These are phyloP conservation scores for Hetaerina titia DNA, from an alignment of 2,888 invertebrate species.

Conservation along the genomic window DNA sequence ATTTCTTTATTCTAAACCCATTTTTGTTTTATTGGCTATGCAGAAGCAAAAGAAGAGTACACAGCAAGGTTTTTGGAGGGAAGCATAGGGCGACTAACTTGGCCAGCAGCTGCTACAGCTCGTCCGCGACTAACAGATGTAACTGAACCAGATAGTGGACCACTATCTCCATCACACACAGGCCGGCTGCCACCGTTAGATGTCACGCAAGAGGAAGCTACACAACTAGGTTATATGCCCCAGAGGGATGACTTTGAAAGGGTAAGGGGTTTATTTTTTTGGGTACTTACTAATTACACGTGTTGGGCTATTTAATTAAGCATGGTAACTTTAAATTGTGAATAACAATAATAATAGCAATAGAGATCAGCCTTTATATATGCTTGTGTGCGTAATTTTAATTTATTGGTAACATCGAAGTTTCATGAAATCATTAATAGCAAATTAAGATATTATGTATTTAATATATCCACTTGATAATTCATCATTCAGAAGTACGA, in stretches of 20 bases:
- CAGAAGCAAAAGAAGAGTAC: constrained; percentile 95
- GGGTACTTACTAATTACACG: background rate
- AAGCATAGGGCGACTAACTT: constrained; percentile 92
- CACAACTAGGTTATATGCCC: constrained; percentile 95
- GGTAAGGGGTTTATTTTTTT: constrained; percentile 77
- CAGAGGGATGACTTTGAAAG: constrained; percentile 97
- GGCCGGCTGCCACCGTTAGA: constrained; percentile 86
- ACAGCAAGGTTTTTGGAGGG: constrained; percentile 93
- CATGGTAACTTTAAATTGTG: too few species aligned
- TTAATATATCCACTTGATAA: too few species aligned
- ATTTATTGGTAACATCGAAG: too few species aligned
- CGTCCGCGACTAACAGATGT: constrained; percentile 87
- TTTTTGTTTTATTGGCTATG: constrained; percentile 73
- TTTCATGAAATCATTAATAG: too few species aligned
- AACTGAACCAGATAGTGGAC: constrained; percentile 87
- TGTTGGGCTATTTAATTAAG: background rate
- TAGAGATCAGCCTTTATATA: too few species aligned
- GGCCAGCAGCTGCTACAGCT: constrained; percentile 85
- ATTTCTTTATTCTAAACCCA: background rate
- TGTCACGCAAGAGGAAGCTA: constrained; percentile 90
- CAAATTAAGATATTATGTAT: too few species aligned
- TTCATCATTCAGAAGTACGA: too few species aligned
- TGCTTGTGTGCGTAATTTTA: too few species aligned
- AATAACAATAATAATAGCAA: too few species aligned
- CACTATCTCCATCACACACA: constrained; percentile 86